Percentiles rank a stretch among this genome's conserved stretches.
phyloP scores from a whole-genome alignment of 2,888 invertebrate species.

The Rhorus exstirpatorius region DNA sequence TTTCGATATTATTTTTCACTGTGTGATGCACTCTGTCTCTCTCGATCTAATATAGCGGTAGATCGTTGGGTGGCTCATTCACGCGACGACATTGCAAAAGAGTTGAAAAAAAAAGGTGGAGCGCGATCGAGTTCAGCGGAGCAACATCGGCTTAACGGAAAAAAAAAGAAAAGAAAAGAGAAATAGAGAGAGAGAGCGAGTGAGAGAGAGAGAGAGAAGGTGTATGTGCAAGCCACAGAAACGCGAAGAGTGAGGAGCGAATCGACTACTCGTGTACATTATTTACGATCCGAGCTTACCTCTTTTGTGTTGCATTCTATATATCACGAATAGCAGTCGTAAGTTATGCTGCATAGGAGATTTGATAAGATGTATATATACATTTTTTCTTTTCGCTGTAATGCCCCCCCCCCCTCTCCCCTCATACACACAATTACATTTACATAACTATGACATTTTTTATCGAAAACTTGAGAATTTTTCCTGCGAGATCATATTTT shows the following conservation, averaged over 20 bases:
- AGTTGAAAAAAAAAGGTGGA: constrained; percentile 37
- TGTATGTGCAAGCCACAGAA: constrained; percentile 11
- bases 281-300: constrained; percentile 63
- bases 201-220: constrained; percentile 35
- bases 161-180: constrained; percentile 27
- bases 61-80: constrained; percentile 61
- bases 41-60: constrained; percentile 29
- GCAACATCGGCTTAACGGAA: constrained; percentile 30
- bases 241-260: constrained; percentile 24
- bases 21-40: constrained; percentile 9
- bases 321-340: neutral
- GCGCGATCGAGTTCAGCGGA: constrained; percentile 10
- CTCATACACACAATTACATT: neutral
- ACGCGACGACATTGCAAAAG: constrained; percentile 52
- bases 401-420: too few relatives aligned
- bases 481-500: neutral
- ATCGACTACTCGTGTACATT: constrained; percentile 64
- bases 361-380: neutral
- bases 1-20: constrained; percentile 61
- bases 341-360: neutral
- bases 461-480: neutral
- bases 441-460: neutral
- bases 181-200: constrained; percentile 33
- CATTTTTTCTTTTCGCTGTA: neutral
- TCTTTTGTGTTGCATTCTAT: constrained; percentile 20